Evolutionary conservation across 2,888 invertebrate species (phyloP).

Genomic region (Gasteruption jaculator): DNA sequence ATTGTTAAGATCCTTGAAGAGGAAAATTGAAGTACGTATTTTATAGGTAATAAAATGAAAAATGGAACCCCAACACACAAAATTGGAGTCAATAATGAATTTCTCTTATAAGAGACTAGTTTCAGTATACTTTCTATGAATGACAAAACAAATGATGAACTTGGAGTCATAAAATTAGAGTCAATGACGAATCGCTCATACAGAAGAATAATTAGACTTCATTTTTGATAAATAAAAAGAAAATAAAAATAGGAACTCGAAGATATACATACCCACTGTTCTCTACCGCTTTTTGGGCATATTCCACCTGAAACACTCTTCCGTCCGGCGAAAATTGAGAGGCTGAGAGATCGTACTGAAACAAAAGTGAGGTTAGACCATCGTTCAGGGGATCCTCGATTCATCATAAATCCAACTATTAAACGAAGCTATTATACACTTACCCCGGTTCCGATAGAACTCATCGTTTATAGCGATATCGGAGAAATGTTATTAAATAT

Average conservation of each 20-base stretch:
- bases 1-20: background rate
- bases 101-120: too few species aligned
- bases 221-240: background rate
- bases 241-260: background rate
- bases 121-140: too few species aligned
- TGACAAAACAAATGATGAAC: too few species aligned
- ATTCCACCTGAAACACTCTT: conserved; percentile 98
- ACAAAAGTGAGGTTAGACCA: conserved; percentile 38
- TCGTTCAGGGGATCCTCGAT: conserved; percentile 2
- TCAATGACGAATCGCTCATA: too few species aligned
- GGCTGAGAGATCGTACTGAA: conserved; percentile 98
- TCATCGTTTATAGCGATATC: conserved; percentile 61
- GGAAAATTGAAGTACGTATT: background rate
- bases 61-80: too few species aligned
- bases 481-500: conserved; percentile 11
- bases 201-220: too few species aligned
- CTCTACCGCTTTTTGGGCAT: conserved; percentile 98
- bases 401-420: conserved; percentile 23
- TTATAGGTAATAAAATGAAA: conserved; percentile 3
- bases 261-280: conserved; percentile 69
- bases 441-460: conserved; percentile 94
- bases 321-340: conserved; percentile 99
- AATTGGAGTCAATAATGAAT: too few species aligned
- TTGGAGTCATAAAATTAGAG: too few species aligned
- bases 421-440: conserved; percentile 50